phyloP scores from a whole-genome alignment of 2,888 invertebrate species.

The Merodon equestris region DNA sequence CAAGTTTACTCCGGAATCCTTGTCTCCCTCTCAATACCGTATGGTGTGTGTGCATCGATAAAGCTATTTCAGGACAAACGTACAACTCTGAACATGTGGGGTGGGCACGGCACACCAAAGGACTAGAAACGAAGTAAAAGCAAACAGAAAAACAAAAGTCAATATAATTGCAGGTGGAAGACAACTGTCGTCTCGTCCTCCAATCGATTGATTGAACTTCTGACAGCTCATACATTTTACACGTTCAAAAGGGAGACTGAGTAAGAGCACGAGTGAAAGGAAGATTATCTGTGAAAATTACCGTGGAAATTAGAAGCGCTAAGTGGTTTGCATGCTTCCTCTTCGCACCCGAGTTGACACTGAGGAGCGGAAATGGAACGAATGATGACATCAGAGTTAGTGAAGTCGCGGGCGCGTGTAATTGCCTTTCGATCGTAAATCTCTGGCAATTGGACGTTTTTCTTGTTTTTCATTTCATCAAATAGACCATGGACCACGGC shows the following conservation, averaged over 20 bases:
- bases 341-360: too few relatives aligned
- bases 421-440: conserved; percentile 43
- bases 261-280: not conserved
- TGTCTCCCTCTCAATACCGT: conserved; percentile 45
- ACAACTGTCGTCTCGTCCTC: not conserved
- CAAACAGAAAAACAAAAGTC: conserved; percentile 48
- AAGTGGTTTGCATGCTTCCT: conserved; percentile 36
- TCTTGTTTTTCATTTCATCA: too few relatives aligned
- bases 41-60: not conserved
- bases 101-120: not conserved
- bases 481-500: too few relatives aligned
- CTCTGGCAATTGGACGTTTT: not conserved
- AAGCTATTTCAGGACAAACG: conserved; percentile 46
- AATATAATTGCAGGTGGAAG: conserved; percentile 53
- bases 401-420: conserved; percentile 37
- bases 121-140: conserved; percentile 16
- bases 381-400: conserved; percentile 19
- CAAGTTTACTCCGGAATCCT: conserved; percentile 44
- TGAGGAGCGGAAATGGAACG: not conserved
- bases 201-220: conserved; percentile 57
- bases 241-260: conserved; percentile 22
- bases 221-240: conserved; percentile 62
- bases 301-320: conserved; percentile 45
- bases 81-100: conserved; percentile 4
- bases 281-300: conserved; percentile 35